Evolutionary conservation across 2,113 vertebrate species (phyloP).

Genomic region (Erythrolamprus reginae): DNA sequence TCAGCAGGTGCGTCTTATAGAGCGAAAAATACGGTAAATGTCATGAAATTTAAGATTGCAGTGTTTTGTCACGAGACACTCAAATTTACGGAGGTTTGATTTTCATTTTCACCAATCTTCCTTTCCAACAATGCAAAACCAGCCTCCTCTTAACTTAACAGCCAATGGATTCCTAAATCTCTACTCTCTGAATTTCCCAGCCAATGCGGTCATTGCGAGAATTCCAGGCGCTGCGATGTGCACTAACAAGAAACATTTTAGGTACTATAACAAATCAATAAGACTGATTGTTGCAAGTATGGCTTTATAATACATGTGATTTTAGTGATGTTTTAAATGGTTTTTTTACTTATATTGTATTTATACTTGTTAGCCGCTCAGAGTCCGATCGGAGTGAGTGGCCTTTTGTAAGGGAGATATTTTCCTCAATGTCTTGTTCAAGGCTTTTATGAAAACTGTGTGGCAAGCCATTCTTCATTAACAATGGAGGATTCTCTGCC

Average conservation of each 20-base stretch:
- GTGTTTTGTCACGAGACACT: neutral
- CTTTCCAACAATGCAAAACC: neutral
- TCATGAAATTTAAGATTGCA: neutral
- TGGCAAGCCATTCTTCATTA: neutral
- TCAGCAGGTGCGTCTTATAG: too few relatives aligned
- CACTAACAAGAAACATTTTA: neutral
- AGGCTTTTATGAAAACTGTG: neutral
- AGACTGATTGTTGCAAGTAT: too few relatives aligned
- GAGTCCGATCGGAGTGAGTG: too few relatives aligned
- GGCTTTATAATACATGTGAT: too few relatives aligned
- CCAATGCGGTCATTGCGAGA: neutral
- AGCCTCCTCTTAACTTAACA: neutral
- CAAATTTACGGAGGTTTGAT: neutral
- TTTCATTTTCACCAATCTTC: too few relatives aligned
- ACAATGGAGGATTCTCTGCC: neutral
- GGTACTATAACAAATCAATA: neutral
- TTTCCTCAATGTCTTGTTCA: neutral
- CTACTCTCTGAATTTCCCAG: neutral
- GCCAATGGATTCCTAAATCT: neutral
- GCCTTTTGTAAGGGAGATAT: neutral
- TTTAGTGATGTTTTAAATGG: too few relatives aligned
- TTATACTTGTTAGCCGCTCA: too few relatives aligned
- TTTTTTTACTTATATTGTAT: too few relatives aligned
- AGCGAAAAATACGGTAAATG: too few relatives aligned
- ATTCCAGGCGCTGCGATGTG: neutral